A percentile compares a stretch with the other conserved stretches of the same genome.
These are phyloP conservation scores for Pogonognathellus flavescens DNA, from an alignment of 1,140 invertebrate species.

Conservation along the genomic window DNA sequence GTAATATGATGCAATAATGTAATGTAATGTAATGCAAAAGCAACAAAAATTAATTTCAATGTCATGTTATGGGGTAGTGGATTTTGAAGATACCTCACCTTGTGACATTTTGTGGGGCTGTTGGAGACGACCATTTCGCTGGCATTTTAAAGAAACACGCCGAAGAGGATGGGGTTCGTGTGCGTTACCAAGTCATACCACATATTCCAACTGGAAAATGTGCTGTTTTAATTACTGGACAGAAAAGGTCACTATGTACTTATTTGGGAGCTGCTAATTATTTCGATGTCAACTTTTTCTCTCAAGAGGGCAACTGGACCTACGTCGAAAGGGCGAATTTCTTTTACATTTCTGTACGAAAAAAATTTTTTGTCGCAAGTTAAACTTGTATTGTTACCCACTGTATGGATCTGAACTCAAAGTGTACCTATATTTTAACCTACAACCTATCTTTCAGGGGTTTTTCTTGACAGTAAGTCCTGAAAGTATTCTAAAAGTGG, in stretches of 20 bases:
- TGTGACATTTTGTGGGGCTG: constrained; percentile 92
- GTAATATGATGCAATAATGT: too few species aligned
- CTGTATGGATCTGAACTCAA: too few species aligned
- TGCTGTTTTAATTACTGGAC: constrained; percentile 87
- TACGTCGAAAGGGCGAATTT: constrained; percentile 86
- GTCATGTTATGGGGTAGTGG: constrained; percentile 79
- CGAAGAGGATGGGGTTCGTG: constrained; percentile 85
- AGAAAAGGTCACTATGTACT: constrained; percentile 90
- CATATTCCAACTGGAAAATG: constrained; percentile 90
- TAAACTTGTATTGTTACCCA: too few species aligned
- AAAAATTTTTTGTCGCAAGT: constrained; percentile 21
- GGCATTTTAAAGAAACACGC: constrained; percentile 88
- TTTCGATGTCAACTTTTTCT: constrained; percentile 90
- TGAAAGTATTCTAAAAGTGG: constrained; percentile 86
- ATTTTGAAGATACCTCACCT: constrained; percentile 85
- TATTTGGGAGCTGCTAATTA: constrained; percentile 95
- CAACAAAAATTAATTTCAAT: constrained; percentile 51
- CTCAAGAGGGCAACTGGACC: constrained; percentile 80
- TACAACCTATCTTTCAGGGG: constrained; percentile 81
- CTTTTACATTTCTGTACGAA: constrained; percentile 88
- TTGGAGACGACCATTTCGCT: constrained; percentile 92
- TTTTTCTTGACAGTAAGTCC: constrained; percentile 97
- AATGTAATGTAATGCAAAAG: too few species aligned
- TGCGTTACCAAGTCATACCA: constrained; percentile 86
- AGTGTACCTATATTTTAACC: too few species aligned